phyloP scores from a whole-genome alignment of 2,797 vertebrate genomes.

The Pipistrellus nathusii region DNA sequence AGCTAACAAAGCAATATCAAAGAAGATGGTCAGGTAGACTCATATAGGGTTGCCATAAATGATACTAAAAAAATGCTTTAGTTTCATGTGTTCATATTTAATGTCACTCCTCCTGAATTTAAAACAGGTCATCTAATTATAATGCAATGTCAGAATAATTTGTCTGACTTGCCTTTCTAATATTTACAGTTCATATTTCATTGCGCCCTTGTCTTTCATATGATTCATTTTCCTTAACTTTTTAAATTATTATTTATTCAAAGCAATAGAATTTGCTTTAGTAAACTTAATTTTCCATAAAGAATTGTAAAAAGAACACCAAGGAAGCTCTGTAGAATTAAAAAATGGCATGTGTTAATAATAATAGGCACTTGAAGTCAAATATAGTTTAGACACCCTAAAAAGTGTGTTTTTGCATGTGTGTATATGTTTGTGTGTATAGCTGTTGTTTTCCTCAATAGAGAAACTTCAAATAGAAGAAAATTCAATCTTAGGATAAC shows the following conservation, averaged over 20 bases:
- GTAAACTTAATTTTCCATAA: constrained; percentile 15
- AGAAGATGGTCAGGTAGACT: neutral
- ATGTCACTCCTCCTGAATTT: constrained; percentile 8
- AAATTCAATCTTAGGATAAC: too few species aligned
- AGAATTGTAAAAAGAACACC: neutral
- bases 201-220: neutral
- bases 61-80: neutral
- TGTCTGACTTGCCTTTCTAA: neutral
- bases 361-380: neutral
- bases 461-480: too few species aligned
- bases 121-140: neutral
- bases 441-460: neutral
- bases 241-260: constrained; percentile 37
- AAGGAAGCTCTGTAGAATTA: neutral
- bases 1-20: neutral
- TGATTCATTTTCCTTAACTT: constrained; percentile 5
- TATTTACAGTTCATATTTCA: constrained; percentile 43
- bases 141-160: constrained; percentile 9
- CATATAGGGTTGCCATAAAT: neutral
- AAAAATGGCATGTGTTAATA: neutral
- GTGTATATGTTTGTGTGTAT: neutral
- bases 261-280: constrained; percentile 27
- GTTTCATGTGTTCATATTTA: neutral
- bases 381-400: neutral
- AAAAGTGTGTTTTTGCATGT: neutral